Evolutionary conservation across 1,140 invertebrate species (phyloP).

Genomic region (Trachymyrmex septentrionalis): DNA sequence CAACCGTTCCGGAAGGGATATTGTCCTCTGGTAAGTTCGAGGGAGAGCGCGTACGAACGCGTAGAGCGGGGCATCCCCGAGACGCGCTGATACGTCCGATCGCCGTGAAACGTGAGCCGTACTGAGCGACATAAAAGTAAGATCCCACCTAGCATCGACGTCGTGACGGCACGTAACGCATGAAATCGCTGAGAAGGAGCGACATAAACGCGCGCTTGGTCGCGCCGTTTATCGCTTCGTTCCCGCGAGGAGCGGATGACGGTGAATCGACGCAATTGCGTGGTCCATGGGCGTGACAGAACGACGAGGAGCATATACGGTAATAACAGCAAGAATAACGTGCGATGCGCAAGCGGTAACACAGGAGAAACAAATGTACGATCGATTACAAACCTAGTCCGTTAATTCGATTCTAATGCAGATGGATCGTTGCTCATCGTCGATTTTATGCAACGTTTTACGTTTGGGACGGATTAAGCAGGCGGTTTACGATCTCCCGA

Average conservation of each 20-base stretch:
- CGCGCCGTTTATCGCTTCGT: constrained; percentile 72
- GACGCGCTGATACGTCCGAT: constrained; percentile 67
- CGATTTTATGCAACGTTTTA: constrained; percentile 39
- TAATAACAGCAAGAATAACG: constrained; percentile 49
- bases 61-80: constrained; percentile 30
- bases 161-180: constrained; percentile 70
- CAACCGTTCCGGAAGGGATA: background rate
- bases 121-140: constrained; percentile 73
- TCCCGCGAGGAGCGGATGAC: constrained; percentile 50
- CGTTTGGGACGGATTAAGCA: constrained; percentile 43
- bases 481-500: constrained; percentile 53
- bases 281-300: background rate
- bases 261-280: background rate
- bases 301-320: constrained; percentile 8
- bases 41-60: constrained; percentile 16
- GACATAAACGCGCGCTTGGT: constrained; percentile 70
- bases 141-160: constrained; percentile 51
- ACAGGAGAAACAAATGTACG: background rate
- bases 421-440: background rate
- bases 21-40: background rate
- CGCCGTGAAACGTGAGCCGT: constrained; percentile 68
- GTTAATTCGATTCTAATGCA: constrained; percentile 12
- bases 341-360: constrained; percentile 17
- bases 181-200: constrained; percentile 72
- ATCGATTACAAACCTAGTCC: constrained; percentile 66